Base-by-base conservation (phyloP, 2,888 invertebrate species). In the Parascotia fuliginaria region DNA sequence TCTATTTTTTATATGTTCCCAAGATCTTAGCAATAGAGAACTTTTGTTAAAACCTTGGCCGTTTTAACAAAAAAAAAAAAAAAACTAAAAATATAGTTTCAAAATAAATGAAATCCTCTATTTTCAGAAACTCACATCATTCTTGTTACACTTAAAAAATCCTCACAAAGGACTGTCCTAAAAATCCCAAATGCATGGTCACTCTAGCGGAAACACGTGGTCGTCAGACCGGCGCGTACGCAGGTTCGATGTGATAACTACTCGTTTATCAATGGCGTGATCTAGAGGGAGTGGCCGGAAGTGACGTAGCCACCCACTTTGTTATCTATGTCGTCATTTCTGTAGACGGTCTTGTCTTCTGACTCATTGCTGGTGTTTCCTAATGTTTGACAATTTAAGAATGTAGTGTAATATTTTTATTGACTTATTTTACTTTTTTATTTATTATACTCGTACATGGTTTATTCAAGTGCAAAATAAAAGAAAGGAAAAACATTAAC, bases 201-300 rank as follows among this genome's bases (percentile, higher is more conserved):
- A 36, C 37, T 36, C 13, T 38, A 45, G 36, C 22, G 36, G 27
- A 32, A 1, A 50, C 50, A 51, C 50, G 44, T 44, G 50, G 40
- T 27, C 34, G 29, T 12, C 48, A 31, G 32, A n/a, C 13, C 32
- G 43, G 6, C 40, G 44, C 44, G 50, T 44, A 44, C 49, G 40
- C 40, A 45, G 41, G 50, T 45, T 37, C 33, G 37, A 42, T 45
- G 44, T 22, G 24, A 50, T 51, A 43, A 42, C 49, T 48, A 55
- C n/a, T n/a, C n/a, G n/a, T n/a, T n/a, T 49, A 60, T 58, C 27
- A 15, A n/a, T 65, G 55, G 65, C 55, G 53, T 61, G 64, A 64
- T 60, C 45, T 32, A 12, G 49, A 32, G 55, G 58, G 54, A 49
- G 29, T 37, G 55, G 44, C 62, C 36, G 65, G 61, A 65, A 55